A percentile compares a stretch with the other conserved stretches of the same genome.
These are phyloP conservation scores for Chinchilla lanigera DNA, from an alignment of 2,113 vertebrate species.

Conservation along the genomic window DNA sequence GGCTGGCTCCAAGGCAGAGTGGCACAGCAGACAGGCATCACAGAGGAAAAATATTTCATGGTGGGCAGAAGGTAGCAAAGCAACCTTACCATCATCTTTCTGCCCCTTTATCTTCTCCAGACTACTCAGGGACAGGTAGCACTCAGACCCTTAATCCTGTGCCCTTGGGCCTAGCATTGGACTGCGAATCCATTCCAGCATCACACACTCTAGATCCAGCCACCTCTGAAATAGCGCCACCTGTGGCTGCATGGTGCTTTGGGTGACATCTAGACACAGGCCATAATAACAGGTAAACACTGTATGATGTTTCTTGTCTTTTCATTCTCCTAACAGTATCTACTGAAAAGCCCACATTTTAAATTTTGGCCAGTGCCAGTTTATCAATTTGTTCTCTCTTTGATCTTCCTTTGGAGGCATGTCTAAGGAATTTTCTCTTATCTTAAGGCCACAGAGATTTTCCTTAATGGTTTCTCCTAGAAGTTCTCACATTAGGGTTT, in stretches of 20 bases:
- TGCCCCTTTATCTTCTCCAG: not conserved
- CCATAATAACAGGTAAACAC: not conserved
- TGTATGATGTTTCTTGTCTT: not conserved
- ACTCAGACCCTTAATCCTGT: not conserved
- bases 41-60: not conserved
- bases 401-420: not conserved
- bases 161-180: not conserved
- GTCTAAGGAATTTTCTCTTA: not conserved
- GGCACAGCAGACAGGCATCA: not conserved
- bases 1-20: not conserved
- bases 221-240: not conserved
- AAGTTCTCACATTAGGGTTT: not conserved
- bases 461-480: not conserved
- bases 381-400: not conserved
- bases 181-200: not conserved
- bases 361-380: not conserved
- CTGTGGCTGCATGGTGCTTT: not conserved
- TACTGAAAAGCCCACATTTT: not conserved
- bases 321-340: conserved; percentile 2
- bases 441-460: not conserved
- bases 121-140: not conserved
- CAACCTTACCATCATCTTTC: not conserved
- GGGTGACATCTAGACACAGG: not conserved
- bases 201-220: not conserved
- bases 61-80: not conserved